Evolutionary conservation across 1,140 invertebrate species (phyloP).

Genomic region (Caenorhabditis latens): DNA sequence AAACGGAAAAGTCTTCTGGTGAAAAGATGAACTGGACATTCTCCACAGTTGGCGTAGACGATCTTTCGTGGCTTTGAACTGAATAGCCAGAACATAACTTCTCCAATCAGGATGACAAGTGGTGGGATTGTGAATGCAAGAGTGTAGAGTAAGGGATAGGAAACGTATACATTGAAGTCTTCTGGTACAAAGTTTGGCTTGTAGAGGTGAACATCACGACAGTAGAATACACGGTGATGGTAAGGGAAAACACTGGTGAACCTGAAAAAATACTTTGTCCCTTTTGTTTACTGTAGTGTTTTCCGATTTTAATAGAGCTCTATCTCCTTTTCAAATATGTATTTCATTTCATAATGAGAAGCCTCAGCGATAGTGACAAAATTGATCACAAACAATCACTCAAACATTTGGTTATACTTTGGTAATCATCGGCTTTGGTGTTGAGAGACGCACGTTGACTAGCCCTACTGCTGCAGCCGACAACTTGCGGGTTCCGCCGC

Average conservation of each 20-base stretch:
- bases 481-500: constrained; percentile 31
- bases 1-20: constrained; percentile 75
- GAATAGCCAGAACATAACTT: constrained; percentile 78
- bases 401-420: constrained; percentile 51
- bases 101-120: constrained; percentile 76
- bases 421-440: constrained; percentile 38
- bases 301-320: not conserved
- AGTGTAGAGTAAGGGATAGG: constrained; percentile 74
- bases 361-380: constrained; percentile 54
- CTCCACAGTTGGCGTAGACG: constrained; percentile 73
- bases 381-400: constrained; percentile 50
- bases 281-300: not conserved
- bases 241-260: constrained; percentile 78
- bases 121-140: constrained; percentile 75
- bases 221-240: constrained; percentile 77
- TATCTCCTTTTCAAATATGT: not conserved
- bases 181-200: constrained; percentile 77
- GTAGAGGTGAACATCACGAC: constrained; percentile 75
- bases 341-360: constrained; percentile 19
- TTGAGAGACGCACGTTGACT: not conserved
- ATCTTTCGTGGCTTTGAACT: constrained; percentile 77
- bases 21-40: constrained; percentile 76
- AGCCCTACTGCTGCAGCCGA: not conserved
- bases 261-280: constrained; percentile 66
- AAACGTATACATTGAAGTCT: constrained; percentile 77